Evolutionary conservation across 2,113 vertebrate genomes (phyloP), one percentile per base, ranked within the genome.

Genomic region (Mugil cephalus): DNA sequence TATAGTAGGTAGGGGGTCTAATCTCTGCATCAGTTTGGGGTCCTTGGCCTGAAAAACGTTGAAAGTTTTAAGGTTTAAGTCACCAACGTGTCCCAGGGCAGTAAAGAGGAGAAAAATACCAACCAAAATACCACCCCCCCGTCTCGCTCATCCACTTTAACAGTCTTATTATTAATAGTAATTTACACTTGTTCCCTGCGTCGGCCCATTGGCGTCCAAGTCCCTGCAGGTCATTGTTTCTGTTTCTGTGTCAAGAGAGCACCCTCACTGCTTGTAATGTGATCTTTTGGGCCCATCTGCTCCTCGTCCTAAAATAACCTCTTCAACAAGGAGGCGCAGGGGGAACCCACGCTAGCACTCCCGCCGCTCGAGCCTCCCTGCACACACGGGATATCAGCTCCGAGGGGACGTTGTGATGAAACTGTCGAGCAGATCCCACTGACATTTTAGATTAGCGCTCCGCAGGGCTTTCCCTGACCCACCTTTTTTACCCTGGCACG

Each of bases 291-390:
- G 66, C 77, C 64, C 74, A 21, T 79, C 84, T 79, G 56, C 86
- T 87, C 88, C 80, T 79, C 60, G 59, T 79, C 93, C 85, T 58
- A 91, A 93, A 93, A 94, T 93, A 93, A 92, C 82, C 78, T 55
- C 43, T 58, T 64, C 15, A 45, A n/a, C n/a, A n/a, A n/a, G n/a
- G n/a, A n/a, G n/a, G n/a, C n/a, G n/a, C n/a, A 5, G 24, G 24
- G 24, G 24, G 2, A 3, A 30, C 24, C 54, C 67, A 77, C 68
- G 72, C 81, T 79, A 72, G 68, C 77, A 73, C 65, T 59, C 63
- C 50, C 64, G 80, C 50, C 42, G 17, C 39, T 71, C 24, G 24
- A 30, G 24, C 24, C 3, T 30, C 24, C 24, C 24, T 30, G 24
- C 24, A 5, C 24, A 50, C 39, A 34, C 68, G 47, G 30, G 48